Conservation (phyloP, 2,113 vertebrate genomes). For the Dissostichus mawsoni region DNA sequence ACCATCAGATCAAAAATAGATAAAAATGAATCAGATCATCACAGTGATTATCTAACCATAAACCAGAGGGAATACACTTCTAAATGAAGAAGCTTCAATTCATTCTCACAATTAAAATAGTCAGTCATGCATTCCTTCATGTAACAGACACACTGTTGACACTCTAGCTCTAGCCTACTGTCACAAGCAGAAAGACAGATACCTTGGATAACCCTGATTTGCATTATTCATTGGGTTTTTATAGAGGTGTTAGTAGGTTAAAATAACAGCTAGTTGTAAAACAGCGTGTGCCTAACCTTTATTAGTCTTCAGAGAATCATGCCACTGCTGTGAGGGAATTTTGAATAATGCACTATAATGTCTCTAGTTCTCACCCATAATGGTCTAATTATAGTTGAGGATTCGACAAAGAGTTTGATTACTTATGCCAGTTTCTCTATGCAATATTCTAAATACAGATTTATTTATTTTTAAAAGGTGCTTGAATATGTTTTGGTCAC, state of each 20-base stretch:
- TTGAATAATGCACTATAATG: conserved; percentile 11
- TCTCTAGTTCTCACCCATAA: conserved; percentile 8
- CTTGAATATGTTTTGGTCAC: neutral
- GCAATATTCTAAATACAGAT: conserved; percentile 9
- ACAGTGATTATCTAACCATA: conserved; percentile 32
- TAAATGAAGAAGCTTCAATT: conserved; percentile 19
- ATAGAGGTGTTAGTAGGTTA: conserved; percentile 20
- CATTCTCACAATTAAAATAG: conserved; percentile 13
- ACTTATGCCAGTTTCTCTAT: conserved; percentile 5
- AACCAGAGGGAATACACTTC: conserved; percentile 10
- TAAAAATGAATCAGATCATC: conserved; percentile 26
- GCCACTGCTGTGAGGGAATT: conserved; percentile 41
- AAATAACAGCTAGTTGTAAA: conserved; percentile 50
- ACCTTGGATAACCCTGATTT: conserved; percentile 18
- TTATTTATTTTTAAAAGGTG: no score
- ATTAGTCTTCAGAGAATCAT: conserved; percentile 21
- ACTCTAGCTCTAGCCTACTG: neutral
- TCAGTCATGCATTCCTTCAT: conserved; percentile 21
- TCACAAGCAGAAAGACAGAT: conserved; percentile 22
- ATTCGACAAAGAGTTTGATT: neutral
- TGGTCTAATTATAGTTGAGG: conserved; percentile 2
- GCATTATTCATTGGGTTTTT: conserved; percentile 34
- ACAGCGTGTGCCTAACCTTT: conserved; percentile 41
- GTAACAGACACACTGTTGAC: neutral
- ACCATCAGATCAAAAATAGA: conserved; percentile 42